Percentiles rank a stretch among this genome's conserved stretches.
These are phyloP conservation scores for Nipponia nippon DNA, from an alignment of 2,113 vertebrate species.

Conservation along the genomic window DNA sequence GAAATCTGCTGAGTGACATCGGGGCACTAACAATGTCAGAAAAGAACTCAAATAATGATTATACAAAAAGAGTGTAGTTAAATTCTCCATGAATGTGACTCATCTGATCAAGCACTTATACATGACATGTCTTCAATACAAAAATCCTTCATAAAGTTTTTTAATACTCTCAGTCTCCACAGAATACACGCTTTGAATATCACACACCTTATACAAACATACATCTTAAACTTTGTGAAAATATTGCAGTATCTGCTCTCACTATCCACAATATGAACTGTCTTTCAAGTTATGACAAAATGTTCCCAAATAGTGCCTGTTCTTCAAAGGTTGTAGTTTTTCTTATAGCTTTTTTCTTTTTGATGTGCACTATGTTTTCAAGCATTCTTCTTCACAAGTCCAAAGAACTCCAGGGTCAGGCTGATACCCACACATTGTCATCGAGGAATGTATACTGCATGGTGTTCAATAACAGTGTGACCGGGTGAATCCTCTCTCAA, in stretches of 20 bases:
- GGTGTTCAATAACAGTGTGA: neutral
- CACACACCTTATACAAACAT: neutral
- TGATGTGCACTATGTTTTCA: neutral
- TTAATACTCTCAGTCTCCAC: neutral
- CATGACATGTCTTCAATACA: neutral
- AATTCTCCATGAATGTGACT: neutral
- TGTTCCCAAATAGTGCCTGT: neutral
- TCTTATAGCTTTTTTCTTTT: neutral
- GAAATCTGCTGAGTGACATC: neutral
- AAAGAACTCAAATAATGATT: neutral
- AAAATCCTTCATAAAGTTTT: neutral
- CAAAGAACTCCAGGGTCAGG: neutral
- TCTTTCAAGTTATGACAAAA: neutral
- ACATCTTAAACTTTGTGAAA: neutral
- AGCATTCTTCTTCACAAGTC: neutral
- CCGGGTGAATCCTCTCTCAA: neutral
- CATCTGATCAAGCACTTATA: neutral
- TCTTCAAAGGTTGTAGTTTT: neutral
- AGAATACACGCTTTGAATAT: neutral
- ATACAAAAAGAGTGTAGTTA: neutral
- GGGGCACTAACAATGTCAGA: neutral
- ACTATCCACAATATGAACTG: neutral
- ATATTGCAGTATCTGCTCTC: neutral
- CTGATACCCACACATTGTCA: neutral
- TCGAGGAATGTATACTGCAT: neutral